These are phyloP conservation scores for Lomographa bimaculata DNA, from an alignment of 2,888 invertebrate genomes.

Conservation along the genomic window DNA sequence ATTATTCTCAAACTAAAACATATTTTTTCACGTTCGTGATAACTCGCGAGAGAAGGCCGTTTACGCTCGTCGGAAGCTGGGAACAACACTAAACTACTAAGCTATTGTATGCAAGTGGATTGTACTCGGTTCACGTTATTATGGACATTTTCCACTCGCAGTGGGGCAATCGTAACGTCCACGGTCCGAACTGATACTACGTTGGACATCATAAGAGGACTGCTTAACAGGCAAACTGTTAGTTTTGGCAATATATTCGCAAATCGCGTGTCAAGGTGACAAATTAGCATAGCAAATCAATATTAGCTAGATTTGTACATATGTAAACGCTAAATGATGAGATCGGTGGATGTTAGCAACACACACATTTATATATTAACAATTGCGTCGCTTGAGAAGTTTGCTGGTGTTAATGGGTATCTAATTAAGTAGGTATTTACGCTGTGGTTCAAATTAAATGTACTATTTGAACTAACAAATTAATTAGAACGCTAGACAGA, in stretches of 20 bases:
- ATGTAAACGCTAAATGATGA: conserved; percentile 25
- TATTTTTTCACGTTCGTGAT: conserved; percentile 35
- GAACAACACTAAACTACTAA: conserved; percentile 72
- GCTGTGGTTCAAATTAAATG: too few species aligned
- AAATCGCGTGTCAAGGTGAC: conserved; percentile 59
- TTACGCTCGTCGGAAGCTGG: conserved; percentile 73
- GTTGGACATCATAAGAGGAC: conserved; percentile 15
- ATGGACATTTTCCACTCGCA: conserved; percentile 78
- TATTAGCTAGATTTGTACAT: conserved; percentile 41
- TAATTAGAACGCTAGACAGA: too few species aligned
- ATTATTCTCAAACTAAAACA: conserved; percentile 34
- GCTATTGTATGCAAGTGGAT: conserved; percentile 83
- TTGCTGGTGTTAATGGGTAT: conserved; percentile 2
- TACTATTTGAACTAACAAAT: too few species aligned
- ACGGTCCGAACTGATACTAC: conserved; percentile 21
- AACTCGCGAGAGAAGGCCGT: conserved; percentile 55
- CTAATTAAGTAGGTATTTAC: conserved; percentile 1
- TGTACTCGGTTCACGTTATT: conserved; percentile 73
- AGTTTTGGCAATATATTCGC: conserved; percentile 47
- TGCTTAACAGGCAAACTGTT: conserved; percentile 17
- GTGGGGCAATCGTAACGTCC: conserved; percentile 60
- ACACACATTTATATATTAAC: conserved; percentile 31
- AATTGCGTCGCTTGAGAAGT: conserved; percentile 28
- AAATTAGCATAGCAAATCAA: conserved; percentile 58
- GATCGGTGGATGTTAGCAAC: conserved; percentile 24